phyloP scores from a whole-genome alignment of 2,113 vertebrate genomes.

The Mungos mungo region DNA sequence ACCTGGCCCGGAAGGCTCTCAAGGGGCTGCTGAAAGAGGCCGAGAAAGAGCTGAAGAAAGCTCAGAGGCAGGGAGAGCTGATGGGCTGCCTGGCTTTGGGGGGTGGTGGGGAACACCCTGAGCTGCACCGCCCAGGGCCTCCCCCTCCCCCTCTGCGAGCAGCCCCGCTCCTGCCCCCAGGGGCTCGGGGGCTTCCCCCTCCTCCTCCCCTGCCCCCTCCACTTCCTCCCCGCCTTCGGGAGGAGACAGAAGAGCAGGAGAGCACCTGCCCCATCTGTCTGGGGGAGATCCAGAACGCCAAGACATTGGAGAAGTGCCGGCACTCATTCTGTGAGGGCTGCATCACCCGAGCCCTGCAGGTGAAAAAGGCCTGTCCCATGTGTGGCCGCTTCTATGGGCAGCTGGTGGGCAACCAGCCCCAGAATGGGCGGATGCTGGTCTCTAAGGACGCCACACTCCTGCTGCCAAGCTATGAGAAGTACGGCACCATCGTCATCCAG shows the following conservation, averaged over 20 bases:
- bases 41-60: slow-evolving; percentile 87
- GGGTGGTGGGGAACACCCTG: slow-evolving; percentile 87
- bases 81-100: slow-evolving; percentile 91
- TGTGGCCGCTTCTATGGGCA: slow-evolving; percentile 95
- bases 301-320: slow-evolving; percentile 93
- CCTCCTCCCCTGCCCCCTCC: slow-evolving; percentile 82
- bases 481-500: slow-evolving; percentile 96
- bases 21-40: slow-evolving; percentile 86
- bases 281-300: slow-evolving; percentile 93
- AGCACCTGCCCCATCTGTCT: slow-evolving; percentile 95
- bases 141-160: slow-evolving; percentile 75
- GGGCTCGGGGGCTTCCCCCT: slow-evolving; percentile 76
- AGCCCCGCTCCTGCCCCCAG: slow-evolving; percentile 80
- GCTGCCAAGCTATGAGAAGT: slow-evolving; percentile 94
- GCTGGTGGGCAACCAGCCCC: slow-evolving; percentile 95
- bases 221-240: slow-evolving; percentile 81
- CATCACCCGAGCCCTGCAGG: slow-evolving; percentile 94
- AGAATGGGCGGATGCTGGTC: slow-evolving; percentile 95
- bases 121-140: slow-evolving; percentile 87
- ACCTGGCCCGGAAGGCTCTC: slow-evolving; percentile 84
- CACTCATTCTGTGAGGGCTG: slow-evolving; percentile 95
- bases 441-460: slow-evolving; percentile 92
- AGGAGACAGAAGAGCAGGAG: slow-evolving; percentile 87
- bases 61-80: slow-evolving; percentile 87
- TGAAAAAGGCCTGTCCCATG: slow-evolving; percentile 95